Base-by-base conservation (phyloP, 1,140 invertebrate species). In the Megalonaias nervosa region DNA sequence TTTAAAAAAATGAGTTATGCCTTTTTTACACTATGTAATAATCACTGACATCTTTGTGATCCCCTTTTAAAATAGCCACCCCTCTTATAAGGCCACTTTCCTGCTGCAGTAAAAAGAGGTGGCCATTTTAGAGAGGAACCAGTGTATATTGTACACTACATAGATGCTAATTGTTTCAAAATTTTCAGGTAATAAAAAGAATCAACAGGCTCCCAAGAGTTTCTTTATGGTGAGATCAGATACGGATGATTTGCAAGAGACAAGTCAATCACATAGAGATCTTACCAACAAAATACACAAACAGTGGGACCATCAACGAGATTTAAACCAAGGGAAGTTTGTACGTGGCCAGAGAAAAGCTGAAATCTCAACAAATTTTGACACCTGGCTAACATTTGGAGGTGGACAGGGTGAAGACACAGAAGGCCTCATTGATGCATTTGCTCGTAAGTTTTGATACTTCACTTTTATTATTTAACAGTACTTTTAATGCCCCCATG, bases 361-460 rank as follows among this genome's bases (percentile, higher is more conserved):
- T 21, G 82, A 85, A 23, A 74, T 77, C n/a, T 79, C 82, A 19
- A 79, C 83, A 14, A 79, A 73, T 19, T 70, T 84, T 9, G 85
- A 86, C 23, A 83, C 82, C 60, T 89, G 88, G 88, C 81, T 89
- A 23, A 89, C 85, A 1, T 89, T 89, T 81, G 85, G 83, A 31
- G 88, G 88, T 5, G 79, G 79, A 67, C 79, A 82, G 48, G 82
- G 80, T 12, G 81, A 81, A 58, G 77, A 80, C 57, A 62, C 79
- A 13, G 70, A 78, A 14, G 88, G 88, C 0, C 80, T 89, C 26
- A 80, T 89, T 23, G 88, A 89, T 78, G 88, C 88, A 60, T 89
- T 89, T 84, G 81, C 88, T 66, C 81, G 88, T 89, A 78, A 84
- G 84, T 76, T 17, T 16, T 77, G 21, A 66, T 74, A 9, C 38